phyloP scores from a whole-genome alignment of 2,113 vertebrate genomes.

The Pomatostomus ruficeps region DNA sequence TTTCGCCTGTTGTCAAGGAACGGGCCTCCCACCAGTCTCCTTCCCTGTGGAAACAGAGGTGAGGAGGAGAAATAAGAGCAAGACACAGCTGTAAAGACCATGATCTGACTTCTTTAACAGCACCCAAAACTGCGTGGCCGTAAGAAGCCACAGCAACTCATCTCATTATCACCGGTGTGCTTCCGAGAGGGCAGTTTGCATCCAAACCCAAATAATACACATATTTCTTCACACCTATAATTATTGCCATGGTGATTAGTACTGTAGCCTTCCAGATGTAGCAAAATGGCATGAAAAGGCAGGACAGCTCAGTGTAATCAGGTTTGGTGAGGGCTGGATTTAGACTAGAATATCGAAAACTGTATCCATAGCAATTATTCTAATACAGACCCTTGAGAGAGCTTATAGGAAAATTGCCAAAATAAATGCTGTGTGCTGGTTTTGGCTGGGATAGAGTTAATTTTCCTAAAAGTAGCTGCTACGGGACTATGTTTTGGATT shows the following conservation, averaged over 20 bases:
- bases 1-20: slow-evolving; percentile 89
- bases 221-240: not conserved
- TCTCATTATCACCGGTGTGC: fast-evolving
- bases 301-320: not conserved
- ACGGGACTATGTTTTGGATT: not conserved
- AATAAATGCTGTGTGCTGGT: not conserved
- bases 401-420: not conserved
- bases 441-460: not conserved
- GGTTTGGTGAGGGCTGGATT: not conserved
- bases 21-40: slow-evolving; percentile 98
- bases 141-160: not conserved
- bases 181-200: not conserved
- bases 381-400: not conserved
- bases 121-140: fast-evolving
- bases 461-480: not conserved
- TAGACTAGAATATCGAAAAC: not conserved
- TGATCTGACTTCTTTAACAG: not conserved
- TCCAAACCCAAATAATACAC: not conserved
- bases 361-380: not conserved
- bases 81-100: not conserved
- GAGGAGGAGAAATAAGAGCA: not conserved
- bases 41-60: slow-evolving; percentile 79
- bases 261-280: not conserved
- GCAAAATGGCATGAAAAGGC: not conserved
- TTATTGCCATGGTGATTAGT: not conserved